These are phyloP conservation scores for Cydia fagiglandana DNA, from an alignment of 1,140 invertebrate genomes.

Conservation along the genomic window DNA sequence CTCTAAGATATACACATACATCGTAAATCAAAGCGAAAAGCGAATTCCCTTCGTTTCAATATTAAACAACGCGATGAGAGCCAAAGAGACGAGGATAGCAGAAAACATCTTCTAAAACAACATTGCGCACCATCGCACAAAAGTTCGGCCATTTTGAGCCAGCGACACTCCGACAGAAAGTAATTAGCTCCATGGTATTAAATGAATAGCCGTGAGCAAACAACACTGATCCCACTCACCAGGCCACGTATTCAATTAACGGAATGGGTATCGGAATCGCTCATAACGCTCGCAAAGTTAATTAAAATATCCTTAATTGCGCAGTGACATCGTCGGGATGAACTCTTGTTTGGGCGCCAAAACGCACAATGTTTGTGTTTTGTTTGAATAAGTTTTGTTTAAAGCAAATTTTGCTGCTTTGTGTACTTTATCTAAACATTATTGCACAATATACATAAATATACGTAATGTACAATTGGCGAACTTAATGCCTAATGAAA, in stretches of 20 bases:
- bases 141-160: conserved; percentile 18
- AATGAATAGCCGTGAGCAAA: conserved; percentile 55
- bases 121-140: conserved; percentile 10
- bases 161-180: conserved; percentile 22
- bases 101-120: conserved; percentile 3
- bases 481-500: too few relatives aligned
- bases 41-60: too few relatives aligned
- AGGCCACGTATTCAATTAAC: conserved; percentile 68
- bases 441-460: too few relatives aligned
- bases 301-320: conserved; percentile 62
- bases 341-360: neutral
- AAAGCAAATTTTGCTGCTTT: too few relatives aligned
- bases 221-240: conserved; percentile 52
- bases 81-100: neutral
- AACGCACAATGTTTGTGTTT: neutral
- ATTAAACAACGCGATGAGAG: too few relatives aligned
- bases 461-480: too few relatives aligned
- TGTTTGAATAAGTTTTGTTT: neutral
- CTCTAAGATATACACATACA: too few relatives aligned
- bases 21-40: too few relatives aligned
- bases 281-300: conserved; percentile 68
- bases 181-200: conserved; percentile 39
- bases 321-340: neutral
- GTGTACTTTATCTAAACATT: too few relatives aligned
- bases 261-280: conserved; percentile 67